A percentile compares a stretch with the other conserved stretches of the same genome.
Conservation (phyloP, 1,140 invertebrate genomes). For the Hycleus phaleratus region DNA sequence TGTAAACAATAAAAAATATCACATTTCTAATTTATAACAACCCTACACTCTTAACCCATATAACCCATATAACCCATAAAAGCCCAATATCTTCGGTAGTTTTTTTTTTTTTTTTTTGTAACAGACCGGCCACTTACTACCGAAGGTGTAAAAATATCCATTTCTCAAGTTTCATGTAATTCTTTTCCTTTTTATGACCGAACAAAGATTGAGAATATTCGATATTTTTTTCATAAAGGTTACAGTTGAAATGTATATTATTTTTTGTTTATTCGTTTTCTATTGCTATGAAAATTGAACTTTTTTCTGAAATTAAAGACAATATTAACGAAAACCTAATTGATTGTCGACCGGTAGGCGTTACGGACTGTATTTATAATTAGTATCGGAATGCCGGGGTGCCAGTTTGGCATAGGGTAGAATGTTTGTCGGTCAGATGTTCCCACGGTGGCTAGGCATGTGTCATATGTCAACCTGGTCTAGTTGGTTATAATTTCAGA, state of each 20-base stretch:
- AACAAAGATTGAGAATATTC: too few relatives aligned
- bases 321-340: too few relatives aligned
- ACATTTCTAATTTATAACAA: conserved; percentile 16
- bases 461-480: conserved; percentile 8
- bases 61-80: conserved; percentile 9
- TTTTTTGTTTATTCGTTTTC: too few relatives aligned
- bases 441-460: conserved; percentile 12
- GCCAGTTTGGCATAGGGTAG: conserved; percentile 2
- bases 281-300: too few relatives aligned
- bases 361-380: too few relatives aligned
- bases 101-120: neutral
- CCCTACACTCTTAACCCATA: conserved; percentile 11
- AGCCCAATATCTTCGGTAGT: conserved; percentile 6
- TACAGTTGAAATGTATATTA: too few relatives aligned
- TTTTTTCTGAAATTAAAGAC: too few relatives aligned
- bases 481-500: neutral
- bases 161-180: conserved; percentile 9
- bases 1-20: conserved; percentile 12
- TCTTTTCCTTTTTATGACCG: neutral
- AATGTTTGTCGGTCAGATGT: conserved; percentile 8
- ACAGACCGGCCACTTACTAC: conserved; percentile 9
- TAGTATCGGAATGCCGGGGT: too few relatives aligned
- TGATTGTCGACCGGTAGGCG: too few relatives aligned
- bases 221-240: too few relatives aligned
- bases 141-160: conserved; percentile 15